Base-by-base conservation (phyloP, 2,797 vertebrate genomes). In the Enteromius unitaeniatus region DNA sequence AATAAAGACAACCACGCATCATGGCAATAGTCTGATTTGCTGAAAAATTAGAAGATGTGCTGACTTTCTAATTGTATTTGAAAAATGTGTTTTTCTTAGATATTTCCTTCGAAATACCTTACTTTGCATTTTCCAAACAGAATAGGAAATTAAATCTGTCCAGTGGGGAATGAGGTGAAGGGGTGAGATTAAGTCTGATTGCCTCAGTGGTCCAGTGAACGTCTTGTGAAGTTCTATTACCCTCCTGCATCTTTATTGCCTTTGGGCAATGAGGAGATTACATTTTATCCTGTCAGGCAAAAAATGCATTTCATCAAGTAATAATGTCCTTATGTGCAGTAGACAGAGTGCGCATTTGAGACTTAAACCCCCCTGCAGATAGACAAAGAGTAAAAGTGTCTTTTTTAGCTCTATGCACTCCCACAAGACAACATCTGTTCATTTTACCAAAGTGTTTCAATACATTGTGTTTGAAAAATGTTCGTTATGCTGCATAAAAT, bases 271-370 rank as follows among this genome's bases (percentile, higher is more conserved):
- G 28, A 62, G 65, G 26, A 84, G 75, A 78, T 89, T 90, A 62
- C 85, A 83, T 87, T 80, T 86, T 62, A 28, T 84, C 77, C 87
- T 79, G 60, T 53, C 70, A 84, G 85, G 87, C 82, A 88, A 78
- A 87, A 88, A 86, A 90, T 26, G 11, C 82, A 87, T 82, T 87
- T 89, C 82, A 90, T 92, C 84, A 87, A 89, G 90, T 88, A 74
- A 78, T 86, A 87, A 90, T 88, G 82, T 80, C 21, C 88, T 85
- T 86, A 89, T 90, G 85, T 81, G 86, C 86, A 88, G 72, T 83
- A 60, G 81, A 90, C 82, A 85, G 26, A 19, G 64, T 89, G 88
- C 87, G 89, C 86, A 92, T 91, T 79, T 87, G 79, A 79, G 82
- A 80, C 86, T 87, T 88, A 87, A 53, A 49, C 85, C 88, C 17